A percentile compares a stretch with the other conserved stretches of the same genome.
Conservation (phyloP, 2,888 invertebrate genomes). For the Palloptera scutellata region DNA sequence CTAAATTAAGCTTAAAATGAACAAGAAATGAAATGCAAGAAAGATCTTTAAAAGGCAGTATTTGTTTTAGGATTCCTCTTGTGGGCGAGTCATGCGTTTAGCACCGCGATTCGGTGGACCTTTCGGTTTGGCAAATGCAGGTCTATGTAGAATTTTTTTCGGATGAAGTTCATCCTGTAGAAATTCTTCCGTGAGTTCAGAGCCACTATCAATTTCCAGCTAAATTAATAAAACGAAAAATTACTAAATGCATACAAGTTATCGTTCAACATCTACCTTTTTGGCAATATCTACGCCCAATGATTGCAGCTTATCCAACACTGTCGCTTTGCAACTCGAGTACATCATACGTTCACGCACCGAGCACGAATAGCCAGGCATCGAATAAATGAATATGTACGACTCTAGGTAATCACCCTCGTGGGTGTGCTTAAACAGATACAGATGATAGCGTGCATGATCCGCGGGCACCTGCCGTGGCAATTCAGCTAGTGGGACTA, state of each 20-base stretch:
- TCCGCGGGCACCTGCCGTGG: conserved; percentile 84
- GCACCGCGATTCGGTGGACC: conserved; percentile 94
- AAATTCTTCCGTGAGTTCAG: conserved; percentile 89
- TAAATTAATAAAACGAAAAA: conserved; percentile 62
- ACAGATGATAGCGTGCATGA: conserved; percentile 81
- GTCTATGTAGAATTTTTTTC: conserved; percentile 84
- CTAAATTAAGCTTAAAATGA: conserved; percentile 30
- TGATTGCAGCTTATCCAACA: conserved; percentile 82
- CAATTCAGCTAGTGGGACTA: conserved; percentile 72
- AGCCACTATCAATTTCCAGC: conserved; percentile 91
- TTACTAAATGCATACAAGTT: neutral
- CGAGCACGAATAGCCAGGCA: conserved; percentile 95
- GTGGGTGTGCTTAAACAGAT: conserved; percentile 86
- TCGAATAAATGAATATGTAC: conserved; percentile 95
- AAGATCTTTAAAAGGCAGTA: neutral
- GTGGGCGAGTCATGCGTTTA: conserved; percentile 82
- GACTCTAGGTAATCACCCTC: conserved; percentile 91
- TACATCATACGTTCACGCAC: conserved; percentile 99
- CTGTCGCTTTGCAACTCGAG: conserved; percentile 94
- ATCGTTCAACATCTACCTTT: conserved; percentile 70
- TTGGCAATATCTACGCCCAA: conserved; percentile 83
- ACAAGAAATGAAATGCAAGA: conserved; percentile 14
- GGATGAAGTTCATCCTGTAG: conserved; percentile 95
- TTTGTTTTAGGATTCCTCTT: conserved; percentile 64
- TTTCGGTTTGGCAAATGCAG: conserved; percentile 95